Evolutionary conservation across 23 tunicate species (phyloP), one percentile per base, ranked within the genome.

Genomic region (Ascidia mentula): DNA sequence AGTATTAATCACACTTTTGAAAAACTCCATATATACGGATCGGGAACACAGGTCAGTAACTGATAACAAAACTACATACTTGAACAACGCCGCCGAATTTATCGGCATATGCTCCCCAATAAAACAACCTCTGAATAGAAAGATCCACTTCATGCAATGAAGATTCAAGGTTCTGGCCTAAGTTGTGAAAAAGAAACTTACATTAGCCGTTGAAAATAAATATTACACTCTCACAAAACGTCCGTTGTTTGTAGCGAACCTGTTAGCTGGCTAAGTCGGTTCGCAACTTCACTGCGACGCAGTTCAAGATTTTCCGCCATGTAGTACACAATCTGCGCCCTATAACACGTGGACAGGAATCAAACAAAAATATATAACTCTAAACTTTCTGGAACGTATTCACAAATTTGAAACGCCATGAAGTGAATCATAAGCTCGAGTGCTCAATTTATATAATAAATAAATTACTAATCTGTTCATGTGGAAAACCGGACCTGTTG

Each of bases 51-150:
- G n/a, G n/a, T n/a, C n/a, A n/a, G n/a, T n/a, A n/a, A n/a, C n/a
- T n/a, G n/a, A n/a, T n/a, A n/a, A n/a, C 7, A 5, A 6, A 5
- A 20, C 13, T 5, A 53, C 65, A 5, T 81, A 88, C 93, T 87
- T 95, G 99, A 15, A 95, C 95, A 34, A 59, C 86, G 20, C 99
- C 99, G 18, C 99, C 99, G 74, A 65, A 95, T 59, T 95, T 95
- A 75, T 95, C 99, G 31, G 99, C 99, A 70, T 85, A 95, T 17
- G 99, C 99, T 36, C 99, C 89, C 99, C 99, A 95, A 40, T 95
- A 89, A 80, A 95, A 95, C 79, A 95, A 65, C 8, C 99, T 59
- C 45, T 85, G 83, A 74, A 95, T 86, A 0, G 99, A 89, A 2
- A 78, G 38, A 61, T 95, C 99, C 34, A 95, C 99, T 82, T 95